Base-by-base conservation (phyloP, 2,797 vertebrate species). In the Serranus cabrilla region DNA sequence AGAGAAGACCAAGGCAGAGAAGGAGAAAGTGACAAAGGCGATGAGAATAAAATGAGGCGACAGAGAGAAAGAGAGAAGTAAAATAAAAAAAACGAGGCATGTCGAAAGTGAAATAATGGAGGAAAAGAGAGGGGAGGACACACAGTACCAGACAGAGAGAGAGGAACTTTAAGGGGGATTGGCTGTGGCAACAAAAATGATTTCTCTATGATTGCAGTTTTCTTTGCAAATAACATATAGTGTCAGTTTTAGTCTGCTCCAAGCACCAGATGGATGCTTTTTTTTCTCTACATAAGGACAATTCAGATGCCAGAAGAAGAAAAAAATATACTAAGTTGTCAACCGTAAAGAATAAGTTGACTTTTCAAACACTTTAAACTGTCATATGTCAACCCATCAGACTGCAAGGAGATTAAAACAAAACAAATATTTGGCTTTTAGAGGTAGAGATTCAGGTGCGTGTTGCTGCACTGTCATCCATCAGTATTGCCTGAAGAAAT, bases 141-240 rank as follows among this genome's bases (percentile, higher is more conserved):
- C 51, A 80, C 34, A 63, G 71, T 52, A 74, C 43, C 39, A 77
- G 55, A 79, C 37, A 76, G 63, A 75, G 43, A 80, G 68, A 77
- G 51, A 39, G 42, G 72, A 64, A 76, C 58, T 82, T 83, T 66
- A 79, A 83, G 54, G 75, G 27, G 66, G 55, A 79, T 79, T 78
- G 72, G 65, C 83, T 81, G 49, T 77, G 70, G 80, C 82, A 84
- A 82, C 76, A 73, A 60, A 89, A 88, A 85, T 39, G 23, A 81
- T 86, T 70, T 66, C 54, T 83, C 75, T 72, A 70, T 89, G 87
- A 89, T 88, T 90, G 78, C 69, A 64, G 39, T 76, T 80, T 57
- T 69, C 77, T 89, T 83, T 87, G 78, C 80, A 89, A 90, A 89
- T 89, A 86, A 81, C 75, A 84, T 82, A 84, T 82, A 88, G 80